Evolutionary conservation across 2,797 vertebrate genomes (phyloP).

Genomic region (Microctenopoma lineatum): DNA sequence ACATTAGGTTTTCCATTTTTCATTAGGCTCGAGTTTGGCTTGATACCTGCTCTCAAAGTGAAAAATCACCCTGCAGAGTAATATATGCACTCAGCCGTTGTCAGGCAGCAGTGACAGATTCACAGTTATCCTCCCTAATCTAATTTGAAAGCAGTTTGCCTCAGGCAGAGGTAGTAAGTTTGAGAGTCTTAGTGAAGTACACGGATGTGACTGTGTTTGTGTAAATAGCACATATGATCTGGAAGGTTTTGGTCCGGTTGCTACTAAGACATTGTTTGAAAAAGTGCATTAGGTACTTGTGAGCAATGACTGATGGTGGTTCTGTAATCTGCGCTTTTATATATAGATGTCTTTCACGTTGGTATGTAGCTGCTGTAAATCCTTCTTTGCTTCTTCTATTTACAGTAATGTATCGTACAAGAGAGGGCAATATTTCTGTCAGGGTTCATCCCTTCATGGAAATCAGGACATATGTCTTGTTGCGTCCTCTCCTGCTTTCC

Average conservation of each 20-base stretch:
- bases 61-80: conserved; percentile 37
- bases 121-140: conserved; percentile 54
- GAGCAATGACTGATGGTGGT: not conserved
- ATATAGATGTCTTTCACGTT: not conserved
- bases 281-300: conserved; percentile 7
- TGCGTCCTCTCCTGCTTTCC: conserved; percentile 56
- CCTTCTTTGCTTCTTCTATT: conserved; percentile 36
- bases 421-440: conserved; percentile 59
- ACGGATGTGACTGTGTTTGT: conserved; percentile 22
- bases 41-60: conserved; percentile 28
- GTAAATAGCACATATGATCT: conserved; percentile 21
- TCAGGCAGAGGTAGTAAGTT: conserved; percentile 54
- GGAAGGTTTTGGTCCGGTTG: conserved; percentile 29
- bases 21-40: conserved; percentile 27
- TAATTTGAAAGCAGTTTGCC: conserved; percentile 64
- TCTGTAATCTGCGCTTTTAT: conserved; percentile 17
- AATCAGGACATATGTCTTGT: conserved; percentile 72
- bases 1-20: conserved; percentile 39
- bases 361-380: conserved; percentile 18
- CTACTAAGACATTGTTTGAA: conserved; percentile 36
- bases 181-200: conserved; percentile 61
- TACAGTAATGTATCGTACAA: conserved; percentile 43
- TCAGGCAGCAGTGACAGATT: conserved; percentile 51
- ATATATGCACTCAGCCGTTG: conserved; percentile 31
- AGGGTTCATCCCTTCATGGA: conserved; percentile 54